Conservation (phyloP, 2,888 invertebrate species). For the Diaperis boleti region DNA sequence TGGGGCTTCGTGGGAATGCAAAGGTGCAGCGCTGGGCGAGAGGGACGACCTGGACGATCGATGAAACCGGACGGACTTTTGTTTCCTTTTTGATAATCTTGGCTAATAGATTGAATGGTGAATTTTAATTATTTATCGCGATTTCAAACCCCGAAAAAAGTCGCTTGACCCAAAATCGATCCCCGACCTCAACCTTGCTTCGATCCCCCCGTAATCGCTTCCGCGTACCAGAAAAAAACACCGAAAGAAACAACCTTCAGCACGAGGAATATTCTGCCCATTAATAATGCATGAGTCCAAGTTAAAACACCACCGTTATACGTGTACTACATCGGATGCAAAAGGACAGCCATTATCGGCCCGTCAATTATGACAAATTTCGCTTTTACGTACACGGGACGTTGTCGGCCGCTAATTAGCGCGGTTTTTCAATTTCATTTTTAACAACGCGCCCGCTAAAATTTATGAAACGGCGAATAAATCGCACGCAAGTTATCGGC, state of each 20-base stretch:
- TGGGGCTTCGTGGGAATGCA: neutral
- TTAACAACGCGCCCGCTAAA: neutral
- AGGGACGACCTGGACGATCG: neutral
- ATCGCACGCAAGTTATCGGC: slow-evolving; percentile 42
- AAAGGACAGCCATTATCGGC: neutral
- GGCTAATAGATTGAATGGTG: no score
- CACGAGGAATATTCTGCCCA: neutral
- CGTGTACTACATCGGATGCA: neutral
- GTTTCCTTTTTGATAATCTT: no score
- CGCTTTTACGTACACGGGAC: neutral
- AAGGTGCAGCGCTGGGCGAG: neutral
- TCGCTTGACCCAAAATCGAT: no score
- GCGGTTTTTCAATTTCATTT: neutral
- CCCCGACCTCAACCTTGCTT: neutral
- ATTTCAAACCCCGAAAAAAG: no score
- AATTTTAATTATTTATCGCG: no score
- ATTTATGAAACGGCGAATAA: slow-evolving; percentile 32
- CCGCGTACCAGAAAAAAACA: neutral
- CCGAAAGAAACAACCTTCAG: neutral
- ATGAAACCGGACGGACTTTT: no score
- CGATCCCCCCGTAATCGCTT: neutral
- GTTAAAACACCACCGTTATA: neutral
- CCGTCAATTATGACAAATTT: neutral
- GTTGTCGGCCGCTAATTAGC: neutral
- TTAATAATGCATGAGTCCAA: neutral